A percentile compares a stretch with the other conserved stretches of the same genome.
Evolutionary conservation across 2,888 invertebrate species (phyloP).

Genomic region (Holacanthella duospinosa): DNA sequence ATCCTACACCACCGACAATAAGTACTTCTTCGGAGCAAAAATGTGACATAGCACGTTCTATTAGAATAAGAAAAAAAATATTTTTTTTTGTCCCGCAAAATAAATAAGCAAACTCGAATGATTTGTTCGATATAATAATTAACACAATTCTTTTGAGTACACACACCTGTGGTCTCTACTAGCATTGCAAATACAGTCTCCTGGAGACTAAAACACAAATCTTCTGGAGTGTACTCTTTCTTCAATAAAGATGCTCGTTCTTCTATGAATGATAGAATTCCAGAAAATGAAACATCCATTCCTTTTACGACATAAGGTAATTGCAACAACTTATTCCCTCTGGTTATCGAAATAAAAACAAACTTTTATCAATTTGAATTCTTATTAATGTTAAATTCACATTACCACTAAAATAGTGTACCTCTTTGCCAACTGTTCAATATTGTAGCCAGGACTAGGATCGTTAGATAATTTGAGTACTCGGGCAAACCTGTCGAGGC

Average conservation of each 20-base stretch:
- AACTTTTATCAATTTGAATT: neutral
- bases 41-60: constrained; percentile 94
- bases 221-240: constrained; percentile 73
- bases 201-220: constrained; percentile 93
- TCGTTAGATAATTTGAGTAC: constrained; percentile 91
- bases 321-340: constrained; percentile 66
- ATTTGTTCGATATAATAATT: no score
- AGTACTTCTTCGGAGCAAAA: constrained; percentile 86
- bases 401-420: no score
- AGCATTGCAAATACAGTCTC: constrained; percentile 99
- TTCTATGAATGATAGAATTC: constrained; percentile 85
- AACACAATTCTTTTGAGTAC: no score
- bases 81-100: no score
- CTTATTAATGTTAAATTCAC: no score
- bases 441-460: constrained; percentile 97
- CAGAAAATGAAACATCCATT: constrained; percentile 99
- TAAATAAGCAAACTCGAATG: no score
- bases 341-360: constrained; percentile 28
- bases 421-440: constrained; percentile 90
- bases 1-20: constrained; percentile 95
- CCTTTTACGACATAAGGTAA: constrained; percentile 97
- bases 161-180: constrained; percentile 97
- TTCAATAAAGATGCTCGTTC: constrained; percentile 53
- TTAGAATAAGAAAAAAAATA: neutral
- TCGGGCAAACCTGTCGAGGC: constrained; percentile 92